Evolutionary conservation across 2,797 vertebrate genomes (phyloP).

Genomic region (Euphonia xanthogaster): DNA sequence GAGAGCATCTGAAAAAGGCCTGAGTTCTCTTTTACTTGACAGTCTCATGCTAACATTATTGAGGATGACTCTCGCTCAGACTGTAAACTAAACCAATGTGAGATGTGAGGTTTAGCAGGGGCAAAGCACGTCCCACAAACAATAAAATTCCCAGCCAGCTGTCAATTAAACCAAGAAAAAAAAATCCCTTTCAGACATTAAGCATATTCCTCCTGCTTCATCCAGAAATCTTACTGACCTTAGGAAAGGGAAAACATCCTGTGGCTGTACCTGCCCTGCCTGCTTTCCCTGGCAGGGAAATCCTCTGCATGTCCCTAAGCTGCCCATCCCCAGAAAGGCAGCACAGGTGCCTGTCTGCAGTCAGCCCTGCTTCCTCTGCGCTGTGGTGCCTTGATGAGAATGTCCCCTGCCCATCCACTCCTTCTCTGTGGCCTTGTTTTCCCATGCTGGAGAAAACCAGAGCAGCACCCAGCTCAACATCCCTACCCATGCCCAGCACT

Average conservation of each 20-base stretch:
- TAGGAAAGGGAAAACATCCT: background rate
- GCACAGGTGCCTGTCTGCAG: rapidly evolving
- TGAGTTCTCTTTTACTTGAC: background rate
- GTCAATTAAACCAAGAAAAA: slow-evolving; percentile 6
- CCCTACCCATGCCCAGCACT: background rate
- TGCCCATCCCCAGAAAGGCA: background rate
- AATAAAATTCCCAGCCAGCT: background rate
- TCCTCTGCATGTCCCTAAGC: rapidly evolving
- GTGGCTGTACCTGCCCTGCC: background rate
- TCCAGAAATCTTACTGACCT: background rate
- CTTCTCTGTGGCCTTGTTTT: background rate
- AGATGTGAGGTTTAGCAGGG: background rate
- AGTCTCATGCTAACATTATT: background rate
- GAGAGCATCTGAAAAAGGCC: background rate
- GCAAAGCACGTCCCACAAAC: background rate
- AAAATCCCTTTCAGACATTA: background rate
- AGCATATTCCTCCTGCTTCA: background rate
- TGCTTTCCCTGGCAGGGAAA: background rate
- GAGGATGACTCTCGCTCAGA: background rate
- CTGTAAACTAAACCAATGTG: slow-evolving; percentile 23
- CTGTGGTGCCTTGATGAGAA: rapidly evolving
- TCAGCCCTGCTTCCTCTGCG: rapidly evolving
- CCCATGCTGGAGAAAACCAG: background rate
- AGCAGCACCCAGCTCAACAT: rapidly evolving
- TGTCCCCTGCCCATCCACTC: background rate